These are phyloP conservation scores for Cataglyphis albicans DNA, from an alignment of 2,888 invertebrate species.

Conservation along the genomic window DNA sequence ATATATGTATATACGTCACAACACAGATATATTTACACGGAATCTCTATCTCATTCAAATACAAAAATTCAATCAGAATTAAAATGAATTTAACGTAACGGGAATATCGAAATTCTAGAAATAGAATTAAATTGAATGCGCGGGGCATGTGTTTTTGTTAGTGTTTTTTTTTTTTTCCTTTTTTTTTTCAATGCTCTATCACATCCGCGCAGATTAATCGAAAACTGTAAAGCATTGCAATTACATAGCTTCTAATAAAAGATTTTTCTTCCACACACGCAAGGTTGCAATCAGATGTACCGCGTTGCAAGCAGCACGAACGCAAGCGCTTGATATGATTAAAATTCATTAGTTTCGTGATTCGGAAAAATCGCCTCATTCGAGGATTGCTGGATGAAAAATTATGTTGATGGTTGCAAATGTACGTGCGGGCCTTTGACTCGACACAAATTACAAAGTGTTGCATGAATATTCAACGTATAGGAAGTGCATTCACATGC, in stretches of 20 bases:
- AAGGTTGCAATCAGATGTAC: slow-evolving; percentile 46
- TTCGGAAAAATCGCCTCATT: slow-evolving; percentile 53
- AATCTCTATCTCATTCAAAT: slow-evolving; percentile 2
- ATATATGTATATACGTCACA: slow-evolving; percentile 24
- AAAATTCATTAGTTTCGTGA: slow-evolving; percentile 58
- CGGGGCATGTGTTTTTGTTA: not conserved
- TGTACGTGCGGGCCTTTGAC: slow-evolving; percentile 52
- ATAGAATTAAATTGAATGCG: slow-evolving; percentile 33
- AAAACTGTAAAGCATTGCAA: slow-evolving; percentile 42
- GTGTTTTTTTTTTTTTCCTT: slow-evolving; percentile 3
- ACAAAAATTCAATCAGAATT: slow-evolving; percentile 26
- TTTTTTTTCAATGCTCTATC: slow-evolving; percentile 27
- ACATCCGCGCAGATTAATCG: slow-evolving; percentile 33
- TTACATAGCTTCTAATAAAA: slow-evolving; percentile 42
- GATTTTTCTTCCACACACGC: slow-evolving; percentile 48
- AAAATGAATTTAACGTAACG: slow-evolving; percentile 30
- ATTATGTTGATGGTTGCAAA: slow-evolving; percentile 56
- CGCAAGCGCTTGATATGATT: slow-evolving; percentile 46
- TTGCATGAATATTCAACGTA: slow-evolving; percentile 65
- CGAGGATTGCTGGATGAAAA: slow-evolving; percentile 53
- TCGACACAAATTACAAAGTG: slow-evolving; percentile 51
- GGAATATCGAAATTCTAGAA: slow-evolving; percentile 35
- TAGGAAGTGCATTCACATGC: slow-evolving; percentile 61
- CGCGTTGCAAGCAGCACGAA: slow-evolving; percentile 40
- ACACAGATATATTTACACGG: not conserved